A percentile compares a stretch with the other conserved stretches of the same genome.
These are phyloP conservation scores for Marcusenius ussheri DNA, from an alignment of 2,113 vertebrate genomes.

Conservation along the genomic window DNA sequence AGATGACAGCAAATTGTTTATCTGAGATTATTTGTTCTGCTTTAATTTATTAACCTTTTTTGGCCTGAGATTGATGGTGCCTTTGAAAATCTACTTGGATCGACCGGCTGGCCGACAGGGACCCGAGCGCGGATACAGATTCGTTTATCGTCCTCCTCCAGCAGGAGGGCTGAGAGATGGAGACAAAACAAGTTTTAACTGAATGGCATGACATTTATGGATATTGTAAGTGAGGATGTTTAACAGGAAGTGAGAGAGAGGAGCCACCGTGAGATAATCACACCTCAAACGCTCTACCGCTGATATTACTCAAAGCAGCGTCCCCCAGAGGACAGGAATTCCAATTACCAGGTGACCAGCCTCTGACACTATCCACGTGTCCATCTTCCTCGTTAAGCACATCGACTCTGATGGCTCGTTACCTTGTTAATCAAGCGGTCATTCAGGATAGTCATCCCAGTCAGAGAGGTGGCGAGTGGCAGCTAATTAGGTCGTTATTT, in stretches of 20 bases:
- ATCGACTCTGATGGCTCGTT: background rate
- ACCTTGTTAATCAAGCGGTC: background rate
- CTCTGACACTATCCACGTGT: background rate
- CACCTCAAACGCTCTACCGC: background rate
- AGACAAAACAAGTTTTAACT: background rate
- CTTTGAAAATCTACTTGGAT: background rate
- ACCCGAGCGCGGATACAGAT: background rate
- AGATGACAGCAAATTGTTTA: background rate
- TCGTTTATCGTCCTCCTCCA: background rate
- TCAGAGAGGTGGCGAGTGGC: background rate
- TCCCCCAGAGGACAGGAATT: background rate
- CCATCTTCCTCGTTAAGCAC: background rate
- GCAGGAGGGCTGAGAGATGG: background rate
- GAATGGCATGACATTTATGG: background rate
- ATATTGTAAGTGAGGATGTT: background rate
- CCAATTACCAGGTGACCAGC: background rate
- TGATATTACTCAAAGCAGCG: background rate
- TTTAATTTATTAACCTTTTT: conserved; percentile 11
- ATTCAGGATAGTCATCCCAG: background rate
- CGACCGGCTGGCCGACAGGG: background rate
- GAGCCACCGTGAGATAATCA: background rate
- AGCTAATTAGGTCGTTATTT: background rate
- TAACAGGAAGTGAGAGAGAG: background rate
- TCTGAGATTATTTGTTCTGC: background rate
- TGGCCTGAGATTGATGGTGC: background rate